Evolutionary conservation across 2,113 vertebrate species (phyloP).

Genomic region (Trichomycterus rosablanca): DNA sequence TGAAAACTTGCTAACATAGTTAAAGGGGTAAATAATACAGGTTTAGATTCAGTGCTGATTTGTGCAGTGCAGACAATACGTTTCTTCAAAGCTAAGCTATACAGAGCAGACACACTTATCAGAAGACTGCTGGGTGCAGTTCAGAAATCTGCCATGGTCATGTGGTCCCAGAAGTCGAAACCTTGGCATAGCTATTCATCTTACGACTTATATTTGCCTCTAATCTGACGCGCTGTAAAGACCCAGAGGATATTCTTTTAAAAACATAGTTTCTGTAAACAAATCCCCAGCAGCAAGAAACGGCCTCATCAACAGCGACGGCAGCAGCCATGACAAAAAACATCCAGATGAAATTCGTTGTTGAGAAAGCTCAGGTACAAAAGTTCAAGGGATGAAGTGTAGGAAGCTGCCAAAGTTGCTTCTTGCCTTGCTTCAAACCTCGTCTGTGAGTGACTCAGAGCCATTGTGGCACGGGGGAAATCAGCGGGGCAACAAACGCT

Average conservation of each 20-base stretch:
- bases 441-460: slow-evolving; percentile 64
- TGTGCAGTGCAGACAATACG: slow-evolving; percentile 3
- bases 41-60: slow-evolving; percentile 2
- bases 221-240: slow-evolving; percentile 29
- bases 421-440: slow-evolving; percentile 66
- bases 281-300: slow-evolving; percentile 55
- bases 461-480: slow-evolving; percentile 80
- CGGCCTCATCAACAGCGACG: slow-evolving; percentile 32
- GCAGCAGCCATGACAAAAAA: slow-evolving; percentile 53
- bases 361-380: slow-evolving; percentile 66
- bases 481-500: slow-evolving; percentile 90
- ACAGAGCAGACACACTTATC: slow-evolving; percentile 9
- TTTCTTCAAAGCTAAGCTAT: slow-evolving; percentile 22
- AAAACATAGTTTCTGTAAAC: slow-evolving; percentile 53
- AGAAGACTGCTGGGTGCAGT: slow-evolving; percentile 12
- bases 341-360: slow-evolving; percentile 55
- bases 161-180: slow-evolving; percentile 18
- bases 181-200: slow-evolving; percentile 9
- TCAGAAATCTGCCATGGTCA: slow-evolving; percentile 28
- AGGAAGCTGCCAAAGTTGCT: slow-evolving; percentile 62
- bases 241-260: slow-evolving; percentile 38
- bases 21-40: slow-evolving; percentile 5
- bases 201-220: slow-evolving; percentile 21
- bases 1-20: neutral
- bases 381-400: slow-evolving; percentile 68